Conservation (phyloP, 2,797 vertebrate species). For the Pseudomugil gertrudae region DNA sequence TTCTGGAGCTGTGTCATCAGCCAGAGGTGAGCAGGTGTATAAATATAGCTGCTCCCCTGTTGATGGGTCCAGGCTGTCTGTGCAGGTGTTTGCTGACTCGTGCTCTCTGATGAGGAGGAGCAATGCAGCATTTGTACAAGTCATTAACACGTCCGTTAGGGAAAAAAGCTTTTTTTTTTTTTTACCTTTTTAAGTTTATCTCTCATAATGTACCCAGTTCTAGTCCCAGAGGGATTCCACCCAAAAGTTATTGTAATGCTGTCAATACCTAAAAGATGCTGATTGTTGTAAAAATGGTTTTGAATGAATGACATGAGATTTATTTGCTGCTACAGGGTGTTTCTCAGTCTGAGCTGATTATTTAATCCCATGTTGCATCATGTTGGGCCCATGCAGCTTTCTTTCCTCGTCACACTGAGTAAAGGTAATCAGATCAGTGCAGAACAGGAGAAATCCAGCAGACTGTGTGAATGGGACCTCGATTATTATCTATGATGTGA, state of each 20-base stretch:
- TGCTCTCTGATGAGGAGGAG: too few species aligned
- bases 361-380: conserved; percentile 8
- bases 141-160: conserved; percentile 36
- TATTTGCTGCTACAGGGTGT: background rate
- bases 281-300: too few species aligned
- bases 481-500: background rate
- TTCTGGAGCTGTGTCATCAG: conserved; percentile 51
- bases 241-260: too few species aligned
- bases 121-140: background rate
- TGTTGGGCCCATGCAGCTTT: background rate
- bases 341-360: background rate
- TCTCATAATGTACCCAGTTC: background rate
- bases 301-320: too few species aligned
- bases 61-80: background rate
- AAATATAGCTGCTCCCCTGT: conserved; percentile 62
- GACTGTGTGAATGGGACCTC: conserved; percentile 3
- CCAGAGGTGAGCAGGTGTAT: conserved; percentile 63
- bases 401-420: background rate
- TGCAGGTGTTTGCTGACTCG: conserved; percentile 22
- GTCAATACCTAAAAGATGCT: too few species aligned
- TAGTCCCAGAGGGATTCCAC: background rate
- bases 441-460: background rate
- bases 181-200: background rate
- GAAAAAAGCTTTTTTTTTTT: too few species aligned
- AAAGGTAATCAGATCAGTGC: conserved; percentile 21